Percentiles rank a stretch among this genome's conserved stretches.
Evolutionary conservation across 2,113 vertebrate species (phyloP).

Genomic region (Tetrao urogallus): DNA sequence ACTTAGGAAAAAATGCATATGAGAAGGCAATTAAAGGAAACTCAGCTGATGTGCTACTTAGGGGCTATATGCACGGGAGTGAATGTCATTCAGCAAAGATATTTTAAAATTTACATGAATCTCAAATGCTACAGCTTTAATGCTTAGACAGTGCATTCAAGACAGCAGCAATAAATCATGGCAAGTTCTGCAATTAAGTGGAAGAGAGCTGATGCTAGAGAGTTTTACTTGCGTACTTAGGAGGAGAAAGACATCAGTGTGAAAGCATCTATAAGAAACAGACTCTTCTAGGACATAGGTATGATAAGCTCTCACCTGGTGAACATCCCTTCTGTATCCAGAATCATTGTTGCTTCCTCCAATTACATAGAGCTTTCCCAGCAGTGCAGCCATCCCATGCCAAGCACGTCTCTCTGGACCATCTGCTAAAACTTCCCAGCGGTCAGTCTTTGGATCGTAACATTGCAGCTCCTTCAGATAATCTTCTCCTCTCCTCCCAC

Average conservation of each 20-base stretch:
- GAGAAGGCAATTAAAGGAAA: background rate
- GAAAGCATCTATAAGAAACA: background rate
- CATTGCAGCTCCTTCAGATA: conserved; percentile 92
- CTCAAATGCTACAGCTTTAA: background rate
- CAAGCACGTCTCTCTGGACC: conserved; percentile 91
- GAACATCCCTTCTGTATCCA: conserved; percentile 88
- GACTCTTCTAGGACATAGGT: background rate
- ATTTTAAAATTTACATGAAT: background rate
- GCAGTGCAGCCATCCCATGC: conserved; percentile 90
- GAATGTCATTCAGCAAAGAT: background rate
- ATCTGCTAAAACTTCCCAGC: conserved; percentile 83
- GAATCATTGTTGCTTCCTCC: conserved; percentile 94
- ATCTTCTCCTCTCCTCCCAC: conserved; percentile 86
- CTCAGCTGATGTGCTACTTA: background rate
- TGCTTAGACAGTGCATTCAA: background rate
- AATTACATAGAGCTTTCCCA: conserved; percentile 88
- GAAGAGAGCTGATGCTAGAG: background rate
- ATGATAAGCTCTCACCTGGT: conserved; percentile 83
- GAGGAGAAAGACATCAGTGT: background rate
- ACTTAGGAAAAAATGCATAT: background rate
- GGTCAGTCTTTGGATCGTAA: conserved; percentile 85
- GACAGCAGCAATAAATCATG: background rate
- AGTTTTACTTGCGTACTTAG: background rate
- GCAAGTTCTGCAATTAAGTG: background rate
- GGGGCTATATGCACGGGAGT: background rate